Evolutionary conservation across 2,113 vertebrate genomes (phyloP).

Genomic region (Sceloporus tristichus): DNA sequence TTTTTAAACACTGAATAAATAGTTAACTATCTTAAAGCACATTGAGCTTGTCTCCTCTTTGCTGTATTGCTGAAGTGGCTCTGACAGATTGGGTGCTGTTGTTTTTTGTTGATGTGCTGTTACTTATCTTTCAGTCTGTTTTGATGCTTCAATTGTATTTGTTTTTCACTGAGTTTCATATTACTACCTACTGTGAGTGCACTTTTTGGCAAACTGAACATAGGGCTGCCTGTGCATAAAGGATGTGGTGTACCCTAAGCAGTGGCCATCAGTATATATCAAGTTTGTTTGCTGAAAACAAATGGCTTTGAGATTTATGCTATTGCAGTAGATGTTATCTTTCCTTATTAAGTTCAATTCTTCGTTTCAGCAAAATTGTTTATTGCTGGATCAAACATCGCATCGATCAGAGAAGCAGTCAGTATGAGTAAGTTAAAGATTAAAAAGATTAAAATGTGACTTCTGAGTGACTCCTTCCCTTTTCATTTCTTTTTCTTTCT

Average conservation of each 20-base stretch:
- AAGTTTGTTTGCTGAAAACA: not conserved
- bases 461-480: slow-evolving; percentile 14
- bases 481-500: not conserved
- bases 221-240: not conserved
- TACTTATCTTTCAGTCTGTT: no score
- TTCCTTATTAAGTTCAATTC: slow-evolving; percentile 60
- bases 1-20: no score
- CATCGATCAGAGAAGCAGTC: slow-evolving; percentile 88
- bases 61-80: no score
- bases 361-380: slow-evolving; percentile 90
- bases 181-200: not conserved
- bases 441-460: slow-evolving; percentile 21
- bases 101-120: no score
- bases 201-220: not conserved
- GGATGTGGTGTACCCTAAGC: not conserved
- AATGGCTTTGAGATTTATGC: not conserved
- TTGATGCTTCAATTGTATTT: no score
- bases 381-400: slow-evolving; percentile 84
- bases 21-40: no score
- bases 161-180: no score
- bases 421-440: slow-evolving; percentile 87
- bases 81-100: no score
- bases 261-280: not conserved
- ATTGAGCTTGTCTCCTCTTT: no score
- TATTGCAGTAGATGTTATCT: not conserved